Conservation (phyloP, 2,113 vertebrate genomes). For the Dicerorhinus sumatrensis region DNA sequence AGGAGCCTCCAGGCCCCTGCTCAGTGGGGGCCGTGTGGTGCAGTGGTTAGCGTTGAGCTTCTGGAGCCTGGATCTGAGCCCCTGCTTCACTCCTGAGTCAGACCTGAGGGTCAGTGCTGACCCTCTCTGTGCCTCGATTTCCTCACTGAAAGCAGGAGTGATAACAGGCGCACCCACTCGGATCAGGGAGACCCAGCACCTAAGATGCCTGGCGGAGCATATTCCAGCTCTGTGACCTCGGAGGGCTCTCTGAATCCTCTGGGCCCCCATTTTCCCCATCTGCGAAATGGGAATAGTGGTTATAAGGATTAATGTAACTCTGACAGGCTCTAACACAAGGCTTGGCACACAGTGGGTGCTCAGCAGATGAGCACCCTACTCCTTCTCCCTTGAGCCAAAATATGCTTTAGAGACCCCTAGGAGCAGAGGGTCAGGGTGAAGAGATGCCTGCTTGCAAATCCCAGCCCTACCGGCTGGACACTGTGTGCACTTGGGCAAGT, state of each 20-base stretch:
- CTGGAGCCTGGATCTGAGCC: background rate
- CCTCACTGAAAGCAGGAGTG: background rate
- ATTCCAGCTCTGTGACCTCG: background rate
- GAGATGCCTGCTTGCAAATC: no score
- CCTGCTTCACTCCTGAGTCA: background rate
- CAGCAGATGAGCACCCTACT: background rate
- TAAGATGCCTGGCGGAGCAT: background rate
- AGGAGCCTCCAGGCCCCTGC: no score
- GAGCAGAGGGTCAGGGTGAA: background rate
- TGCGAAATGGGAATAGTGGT: background rate
- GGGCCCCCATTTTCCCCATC: background rate
- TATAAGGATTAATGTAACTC: background rate
- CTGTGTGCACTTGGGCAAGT: background rate
- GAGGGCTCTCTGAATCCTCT: background rate
- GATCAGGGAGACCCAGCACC: accelerated
- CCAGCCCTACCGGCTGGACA: background rate
- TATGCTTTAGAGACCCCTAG: no score
- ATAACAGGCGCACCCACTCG: accelerated
- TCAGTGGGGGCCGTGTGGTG: accelerated
- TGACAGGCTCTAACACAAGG: background rate
- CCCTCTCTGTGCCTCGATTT: background rate
- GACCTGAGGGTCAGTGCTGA: background rate
- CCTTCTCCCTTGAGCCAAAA: background rate
- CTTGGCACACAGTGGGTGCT: background rate
- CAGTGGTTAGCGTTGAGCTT: accelerated